These are phyloP conservation scores for Ceyx margarethae DNA, from an alignment of 2,113 vertebrate species.

Conservation along the genomic window DNA sequence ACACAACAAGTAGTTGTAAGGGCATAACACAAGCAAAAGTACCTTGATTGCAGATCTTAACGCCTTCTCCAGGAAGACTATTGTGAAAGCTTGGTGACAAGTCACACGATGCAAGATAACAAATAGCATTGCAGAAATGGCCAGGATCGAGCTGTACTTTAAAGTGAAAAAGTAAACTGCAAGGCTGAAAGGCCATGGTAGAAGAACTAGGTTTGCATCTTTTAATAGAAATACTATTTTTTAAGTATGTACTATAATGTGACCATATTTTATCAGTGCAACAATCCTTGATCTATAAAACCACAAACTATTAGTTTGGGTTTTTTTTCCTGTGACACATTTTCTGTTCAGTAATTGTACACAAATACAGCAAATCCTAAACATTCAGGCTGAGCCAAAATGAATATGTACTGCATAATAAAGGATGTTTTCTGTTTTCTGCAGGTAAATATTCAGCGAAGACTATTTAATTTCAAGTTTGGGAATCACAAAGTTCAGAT, in stretches of 20 bases:
- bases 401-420: neutral
- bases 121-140: neutral
- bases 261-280: neutral
- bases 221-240: neutral
- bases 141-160: neutral
- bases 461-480: conserved; percentile 85
- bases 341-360: neutral
- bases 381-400: neutral
- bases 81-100: neutral
- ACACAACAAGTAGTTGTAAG: conserved; percentile 17
- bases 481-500: conserved; percentile 81
- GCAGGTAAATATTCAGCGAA: conserved; percentile 83
- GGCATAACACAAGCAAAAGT: neutral
- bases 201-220: neutral
- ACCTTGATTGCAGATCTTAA: neutral
- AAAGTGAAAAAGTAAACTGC: neutral
- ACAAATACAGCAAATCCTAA: neutral
- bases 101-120: neutral
- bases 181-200: neutral
- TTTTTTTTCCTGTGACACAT: neutral
- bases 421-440: neutral
- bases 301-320: rapidly evolving
- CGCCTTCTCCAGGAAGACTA: neutral
- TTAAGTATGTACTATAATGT: neutral
- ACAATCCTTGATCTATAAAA: neutral